Conservation (phyloP, 2,888 invertebrate genomes). For the Watsonalla binaria region DNA sequence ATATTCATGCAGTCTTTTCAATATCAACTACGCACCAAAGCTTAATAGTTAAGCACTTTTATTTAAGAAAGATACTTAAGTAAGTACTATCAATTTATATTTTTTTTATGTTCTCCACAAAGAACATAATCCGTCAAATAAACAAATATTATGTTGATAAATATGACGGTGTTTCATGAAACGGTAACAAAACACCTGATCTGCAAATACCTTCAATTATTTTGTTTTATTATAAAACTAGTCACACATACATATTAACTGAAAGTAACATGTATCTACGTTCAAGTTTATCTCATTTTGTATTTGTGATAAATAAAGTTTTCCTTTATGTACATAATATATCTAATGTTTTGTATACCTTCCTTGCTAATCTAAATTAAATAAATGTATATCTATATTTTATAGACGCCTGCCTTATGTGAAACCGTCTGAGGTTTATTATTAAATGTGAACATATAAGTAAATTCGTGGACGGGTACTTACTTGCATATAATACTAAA, state of each 20-base stretch:
- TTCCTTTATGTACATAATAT: neutral
- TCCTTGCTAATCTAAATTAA: neutral
- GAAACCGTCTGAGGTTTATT: neutral
- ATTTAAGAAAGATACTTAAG: neutral
- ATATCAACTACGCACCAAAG: slow-evolving; percentile 44
- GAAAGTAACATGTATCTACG: slow-evolving; percentile 1
- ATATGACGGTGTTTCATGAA: too few relatives aligned
- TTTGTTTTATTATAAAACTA: neutral
- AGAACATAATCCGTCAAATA: neutral
- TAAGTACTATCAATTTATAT: neutral
- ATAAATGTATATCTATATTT: neutral
- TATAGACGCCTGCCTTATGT: too few relatives aligned
- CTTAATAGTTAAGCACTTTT: slow-evolving; percentile 31
- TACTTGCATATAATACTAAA: too few relatives aligned
- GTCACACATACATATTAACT: neutral
- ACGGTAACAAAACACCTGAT: too few relatives aligned
- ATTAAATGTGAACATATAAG: neutral
- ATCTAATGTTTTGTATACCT: neutral
- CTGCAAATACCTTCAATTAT: too few relatives aligned
- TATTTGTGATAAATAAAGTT: slow-evolving; percentile 1
- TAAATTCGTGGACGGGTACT: too few relatives aligned
- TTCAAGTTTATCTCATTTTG: slow-evolving; percentile 1
- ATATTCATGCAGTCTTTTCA: slow-evolving; percentile 19
- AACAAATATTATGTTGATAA: neutral
- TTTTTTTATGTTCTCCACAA: neutral